These are phyloP conservation scores for Gnathonemus echidnorhynchus DNA, from an alignment of 2,113 vertebrate genomes.

Conservation along the genomic window DNA sequence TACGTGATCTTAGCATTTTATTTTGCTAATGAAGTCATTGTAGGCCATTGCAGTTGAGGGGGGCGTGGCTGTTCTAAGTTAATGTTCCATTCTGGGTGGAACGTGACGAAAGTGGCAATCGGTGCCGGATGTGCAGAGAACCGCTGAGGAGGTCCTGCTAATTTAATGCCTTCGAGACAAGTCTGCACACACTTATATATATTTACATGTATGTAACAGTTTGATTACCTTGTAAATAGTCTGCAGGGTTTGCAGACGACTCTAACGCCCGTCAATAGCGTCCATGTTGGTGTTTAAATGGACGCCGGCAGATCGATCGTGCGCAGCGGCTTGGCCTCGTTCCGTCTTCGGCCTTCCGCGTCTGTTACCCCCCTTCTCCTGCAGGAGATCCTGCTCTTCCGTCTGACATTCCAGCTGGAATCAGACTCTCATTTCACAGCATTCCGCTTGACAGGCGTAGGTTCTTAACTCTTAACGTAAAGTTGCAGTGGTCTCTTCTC, in stretches of 20 bases:
- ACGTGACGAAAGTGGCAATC: not conserved
- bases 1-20: slow-evolving; percentile 48
- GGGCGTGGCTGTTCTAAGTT: not conserved
- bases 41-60: not conserved
- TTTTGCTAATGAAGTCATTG: not conserved
- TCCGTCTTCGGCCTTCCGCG: not conserved
- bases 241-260: no score
- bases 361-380: not conserved
- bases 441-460: not conserved
- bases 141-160: not conserved
- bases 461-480: not conserved
- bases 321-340: not conserved
- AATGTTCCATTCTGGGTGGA: not conserved
- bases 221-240: no score
- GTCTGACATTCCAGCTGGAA: not conserved
- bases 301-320: no score
- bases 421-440: not conserved
- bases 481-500: not conserved
- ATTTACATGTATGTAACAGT: no score
- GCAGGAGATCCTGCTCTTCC: not conserved
- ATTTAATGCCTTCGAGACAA: no score
- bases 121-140: not conserved
- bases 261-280: no score
- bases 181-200: no score
- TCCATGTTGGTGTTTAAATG: no score